Conservation (phyloP, 2,888 invertebrate species). For the Rotaria macrura region DNA sequence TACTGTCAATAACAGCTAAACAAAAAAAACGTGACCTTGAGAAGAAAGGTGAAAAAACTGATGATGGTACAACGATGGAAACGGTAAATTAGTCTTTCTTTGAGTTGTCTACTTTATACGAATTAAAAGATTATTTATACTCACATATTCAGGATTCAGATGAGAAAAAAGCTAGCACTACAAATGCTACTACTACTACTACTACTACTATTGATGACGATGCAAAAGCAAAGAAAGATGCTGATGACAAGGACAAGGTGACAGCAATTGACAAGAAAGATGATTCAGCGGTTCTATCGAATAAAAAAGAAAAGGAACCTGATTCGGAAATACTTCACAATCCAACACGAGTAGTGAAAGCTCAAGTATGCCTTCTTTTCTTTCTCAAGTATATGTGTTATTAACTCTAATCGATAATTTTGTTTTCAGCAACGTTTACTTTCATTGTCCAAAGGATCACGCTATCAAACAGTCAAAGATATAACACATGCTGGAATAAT, state of each 20-base stretch:
- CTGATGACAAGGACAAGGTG: slow-evolving; percentile 36
- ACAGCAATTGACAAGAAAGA: slow-evolving; percentile 55
- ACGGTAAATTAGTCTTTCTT: slow-evolving; percentile 54
- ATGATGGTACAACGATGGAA: slow-evolving; percentile 67
- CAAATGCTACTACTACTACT: slow-evolving; percentile 36
- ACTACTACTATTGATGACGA: slow-evolving; percentile 38
- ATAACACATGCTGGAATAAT: slow-evolving; percentile 72
- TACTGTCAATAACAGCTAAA: slow-evolving; percentile 54
- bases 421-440: slow-evolving; percentile 55
- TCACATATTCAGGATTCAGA: not conserved
- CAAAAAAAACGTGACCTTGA: slow-evolving; percentile 33
- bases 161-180: not conserved
- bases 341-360: slow-evolving; percentile 84
- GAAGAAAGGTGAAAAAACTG: slow-evolving; percentile 68
- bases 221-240: slow-evolving; percentile 53
- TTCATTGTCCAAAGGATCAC: slow-evolving; percentile 66
- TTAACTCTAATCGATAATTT: not conserved
- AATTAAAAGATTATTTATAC: not conserved
- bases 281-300: slow-evolving; percentile 48
- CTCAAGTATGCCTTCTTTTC: slow-evolving; percentile 56
- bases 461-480: slow-evolving; percentile 78
- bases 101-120: not conserved
- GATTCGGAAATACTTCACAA: slow-evolving; percentile 79
- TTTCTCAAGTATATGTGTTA: not conserved
- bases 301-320: slow-evolving; percentile 58